Evolutionary conservation across 64 coral and sea anemone species (phyloP), one percentile per base, ranked within the genome.

Genomic region (Actinia tenebrosa): DNA sequence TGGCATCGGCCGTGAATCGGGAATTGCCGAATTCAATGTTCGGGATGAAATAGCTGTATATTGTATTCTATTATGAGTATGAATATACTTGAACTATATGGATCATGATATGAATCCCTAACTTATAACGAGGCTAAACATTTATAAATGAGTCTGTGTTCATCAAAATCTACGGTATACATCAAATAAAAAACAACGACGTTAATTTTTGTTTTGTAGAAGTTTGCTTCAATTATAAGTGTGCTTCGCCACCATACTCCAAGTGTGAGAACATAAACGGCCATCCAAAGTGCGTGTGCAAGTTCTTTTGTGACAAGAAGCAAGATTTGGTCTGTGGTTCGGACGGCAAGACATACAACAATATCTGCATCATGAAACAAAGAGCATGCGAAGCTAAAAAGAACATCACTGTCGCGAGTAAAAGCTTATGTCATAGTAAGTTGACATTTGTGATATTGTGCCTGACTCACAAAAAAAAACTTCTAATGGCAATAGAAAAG

Each of bases 281-380:
- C 4, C 11, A 18, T 19, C 44, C 79, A 52, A 81, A 22, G 26
- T 81, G 79, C 22, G 79, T 81, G 8, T 81, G 79, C 50, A 81
- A 53, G 79, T 50, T 53, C 18, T 81, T 53, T 16, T 81, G 79
- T 20, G 6, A 9, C 50, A 81, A 45, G 45, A 50, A 45, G 23
- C 82, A 86, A 16, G 82, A 88, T 4, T 4, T 23, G 27, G 79
- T 81, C 16, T 81, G 79, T 81, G 79, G 79, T 5, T 81, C 79
- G 53, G 79, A 81, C 27, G 45, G 50, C 20, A 81, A 81, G 79
- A 81, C 79, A 1, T 81, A 81, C 22, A 17, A 20, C 2, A 81
- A 81, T 7, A 9, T 81, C 22, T 81, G 79, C 79, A 81, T 50
- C 79, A 81, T 81, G 79, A 81, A 81, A 23, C 7, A 23, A 52